These are phyloP conservation scores for Thelaira solivaga DNA, from an alignment of 2,888 invertebrate genomes.

Conservation along the genomic window DNA sequence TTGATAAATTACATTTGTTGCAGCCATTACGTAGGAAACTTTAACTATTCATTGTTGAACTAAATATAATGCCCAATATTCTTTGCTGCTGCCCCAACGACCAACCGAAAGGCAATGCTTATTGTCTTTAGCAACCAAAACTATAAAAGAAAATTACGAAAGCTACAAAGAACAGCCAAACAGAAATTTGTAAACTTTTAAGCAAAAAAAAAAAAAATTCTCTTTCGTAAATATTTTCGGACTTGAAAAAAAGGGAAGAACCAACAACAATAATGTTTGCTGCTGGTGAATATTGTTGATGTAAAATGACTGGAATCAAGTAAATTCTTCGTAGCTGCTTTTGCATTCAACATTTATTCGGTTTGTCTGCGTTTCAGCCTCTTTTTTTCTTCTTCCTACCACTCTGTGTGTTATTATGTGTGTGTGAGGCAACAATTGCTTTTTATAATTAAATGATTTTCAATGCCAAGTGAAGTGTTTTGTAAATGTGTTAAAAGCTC, in stretches of 20 bases:
- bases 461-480: slow-evolving; percentile 62
- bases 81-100: neutral
- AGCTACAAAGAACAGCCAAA: neutral
- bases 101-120: neutral
- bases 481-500: slow-evolving; percentile 61
- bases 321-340: slow-evolving; percentile 23
- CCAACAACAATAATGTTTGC: slow-evolving; percentile 20
- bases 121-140: neutral
- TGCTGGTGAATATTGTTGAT: slow-evolving; percentile 20
- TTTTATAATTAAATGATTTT: slow-evolving; percentile 63
- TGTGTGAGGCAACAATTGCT: slow-evolving; percentile 58
- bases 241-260: neutral
- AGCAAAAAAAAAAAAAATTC: slow-evolving; percentile 20
- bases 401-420: slow-evolving; percentile 20
- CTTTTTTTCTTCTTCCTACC: too few relatives aligned
- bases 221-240: slow-evolving; percentile 30
- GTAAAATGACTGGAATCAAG: slow-evolving; percentile 31
- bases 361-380: neutral
- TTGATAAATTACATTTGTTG: slow-evolving; percentile 19
- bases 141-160: neutral
- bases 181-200: slow-evolving; percentile 18
- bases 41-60: slow-evolving; percentile 20
- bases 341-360: too few relatives aligned
- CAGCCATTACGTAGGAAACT: slow-evolving; percentile 1
- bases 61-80: neutral